Percentiles rank a stretch among this genome's conserved stretches.
These are phyloP conservation scores for Phaetusa simplex DNA, from an alignment of 2,113 vertebrate genomes.

Conservation along the genomic window DNA sequence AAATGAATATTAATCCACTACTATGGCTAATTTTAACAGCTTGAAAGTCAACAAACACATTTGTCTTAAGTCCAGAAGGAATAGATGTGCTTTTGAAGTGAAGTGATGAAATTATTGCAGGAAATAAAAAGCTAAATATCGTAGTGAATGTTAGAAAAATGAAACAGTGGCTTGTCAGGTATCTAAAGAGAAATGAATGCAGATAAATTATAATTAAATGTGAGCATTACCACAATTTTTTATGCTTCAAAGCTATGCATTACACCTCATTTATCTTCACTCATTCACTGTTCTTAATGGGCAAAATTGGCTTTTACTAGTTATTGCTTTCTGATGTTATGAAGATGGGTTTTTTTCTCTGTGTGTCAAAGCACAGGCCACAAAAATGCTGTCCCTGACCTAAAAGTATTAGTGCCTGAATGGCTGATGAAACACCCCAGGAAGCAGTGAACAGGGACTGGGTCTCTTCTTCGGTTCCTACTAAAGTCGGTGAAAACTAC, in stretches of 20 bases:
- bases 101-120: constrained; percentile 46
- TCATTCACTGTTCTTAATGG: neutral
- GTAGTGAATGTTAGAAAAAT: neutral
- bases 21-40: constrained; percentile 42
- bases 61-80: constrained; percentile 22
- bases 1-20: constrained; percentile 55
- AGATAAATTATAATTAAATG: constrained; percentile 45
- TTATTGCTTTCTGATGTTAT: neutral
- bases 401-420: neutral
- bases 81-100: constrained; percentile 35
- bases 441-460: neutral
- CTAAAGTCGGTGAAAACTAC: neutral
- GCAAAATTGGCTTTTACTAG: neutral
- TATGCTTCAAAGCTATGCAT: constrained; percentile 20
- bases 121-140: constrained; percentile 37
- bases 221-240: constrained; percentile 4
- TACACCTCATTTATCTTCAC: neutral
- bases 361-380: neutral
- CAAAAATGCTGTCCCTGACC: neutral
- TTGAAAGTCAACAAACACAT: constrained; percentile 56
- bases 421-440: neutral
- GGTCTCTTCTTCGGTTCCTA: neutral
- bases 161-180: neutral
- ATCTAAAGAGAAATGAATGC: constrained; percentile 33
- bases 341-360: neutral